Conservation (phyloP, 2,888 invertebrate species). For the Argyresthia albistria region DNA sequence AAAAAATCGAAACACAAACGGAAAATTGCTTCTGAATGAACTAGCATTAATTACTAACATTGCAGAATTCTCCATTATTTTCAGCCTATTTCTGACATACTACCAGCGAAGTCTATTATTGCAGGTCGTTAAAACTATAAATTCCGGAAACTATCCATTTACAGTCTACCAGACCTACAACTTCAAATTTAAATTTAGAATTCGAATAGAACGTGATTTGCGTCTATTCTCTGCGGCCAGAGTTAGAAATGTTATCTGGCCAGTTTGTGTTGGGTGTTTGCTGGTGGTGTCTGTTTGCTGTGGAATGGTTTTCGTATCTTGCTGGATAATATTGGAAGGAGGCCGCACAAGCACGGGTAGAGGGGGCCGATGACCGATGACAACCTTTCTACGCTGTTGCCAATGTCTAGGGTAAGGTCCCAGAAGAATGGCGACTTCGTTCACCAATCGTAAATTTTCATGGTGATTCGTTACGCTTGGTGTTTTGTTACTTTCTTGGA, state of each 20-base stretch:
- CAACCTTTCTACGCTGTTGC: conserved; percentile 47
- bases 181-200: conserved; percentile 8
- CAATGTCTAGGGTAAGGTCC: conserved; percentile 66
- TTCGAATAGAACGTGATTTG: conserved; percentile 6
- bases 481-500: conserved; percentile 13
- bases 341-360: conserved; percentile 44
- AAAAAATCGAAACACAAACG: too few species aligned
- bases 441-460: conserved; percentile 28
- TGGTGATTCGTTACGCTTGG: conserved; percentile 38
- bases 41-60: too few species aligned
- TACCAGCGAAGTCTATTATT: too few species aligned
- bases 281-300: not conserved
- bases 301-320: conserved; percentile 28
- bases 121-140: not conserved
- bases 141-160: not conserved
- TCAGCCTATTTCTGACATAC: too few species aligned
- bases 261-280: conserved; percentile 23
- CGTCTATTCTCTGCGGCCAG: conserved; percentile 8
- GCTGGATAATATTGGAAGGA: conserved; percentile 42
- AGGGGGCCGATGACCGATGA: conserved; percentile 58
- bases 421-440: conserved; percentile 33
- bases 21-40: too few species aligned
- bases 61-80: too few species aligned
- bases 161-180: not conserved
- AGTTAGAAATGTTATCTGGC: conserved; percentile 25